These are phyloP conservation scores for Malthinus seriepunctatus DNA, from an alignment of 2,888 invertebrate genomes.

Conservation along the genomic window DNA sequence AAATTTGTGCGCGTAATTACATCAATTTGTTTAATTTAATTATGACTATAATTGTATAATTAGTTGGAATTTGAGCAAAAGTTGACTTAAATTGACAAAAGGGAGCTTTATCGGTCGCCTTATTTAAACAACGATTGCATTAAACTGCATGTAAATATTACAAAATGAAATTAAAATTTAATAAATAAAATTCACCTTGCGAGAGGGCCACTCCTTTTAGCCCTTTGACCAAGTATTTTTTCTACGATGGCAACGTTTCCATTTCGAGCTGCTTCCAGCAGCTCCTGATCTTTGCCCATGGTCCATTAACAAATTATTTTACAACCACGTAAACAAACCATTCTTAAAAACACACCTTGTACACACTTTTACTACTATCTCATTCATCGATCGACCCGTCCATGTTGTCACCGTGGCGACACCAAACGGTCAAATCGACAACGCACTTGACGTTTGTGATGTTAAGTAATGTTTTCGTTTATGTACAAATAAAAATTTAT, in stretches of 20 bases:
- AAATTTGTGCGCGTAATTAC: too few relatives aligned
- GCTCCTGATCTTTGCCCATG: conserved; percentile 97
- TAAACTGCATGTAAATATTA: not conserved
- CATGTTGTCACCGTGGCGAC: conserved; percentile 67
- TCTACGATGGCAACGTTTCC: conserved; percentile 88
- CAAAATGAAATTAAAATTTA: conserved; percentile 17
- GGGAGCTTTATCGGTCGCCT: too few relatives aligned
- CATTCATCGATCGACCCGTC: conserved; percentile 78
- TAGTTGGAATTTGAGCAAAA: too few relatives aligned
- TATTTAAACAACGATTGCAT: too few relatives aligned
- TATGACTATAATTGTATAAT: too few relatives aligned
- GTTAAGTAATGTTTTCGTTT: not conserved
- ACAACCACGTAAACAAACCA: conserved; percentile 48
- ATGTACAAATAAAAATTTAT: too few relatives aligned
- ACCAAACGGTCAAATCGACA: conserved; percentile 50
- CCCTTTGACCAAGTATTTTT: conserved; percentile 86
- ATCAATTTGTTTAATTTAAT: too few relatives aligned
- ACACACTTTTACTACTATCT: conserved; percentile 63
- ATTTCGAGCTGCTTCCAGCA: conserved; percentile 92
- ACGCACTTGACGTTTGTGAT: conserved; percentile 1
- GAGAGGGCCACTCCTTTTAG: conserved; percentile 91
- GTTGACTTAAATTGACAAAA: too few relatives aligned
- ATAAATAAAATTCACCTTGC: conserved; percentile 73
- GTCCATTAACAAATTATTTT: conserved; percentile 51
- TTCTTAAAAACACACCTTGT: conserved; percentile 48